A percentile compares a stretch with the other conserved stretches of the same genome.
These are phyloP conservation scores for Notolepis coatsorum DNA, from an alignment of 2,797 vertebrate species.

Conservation along the genomic window DNA sequence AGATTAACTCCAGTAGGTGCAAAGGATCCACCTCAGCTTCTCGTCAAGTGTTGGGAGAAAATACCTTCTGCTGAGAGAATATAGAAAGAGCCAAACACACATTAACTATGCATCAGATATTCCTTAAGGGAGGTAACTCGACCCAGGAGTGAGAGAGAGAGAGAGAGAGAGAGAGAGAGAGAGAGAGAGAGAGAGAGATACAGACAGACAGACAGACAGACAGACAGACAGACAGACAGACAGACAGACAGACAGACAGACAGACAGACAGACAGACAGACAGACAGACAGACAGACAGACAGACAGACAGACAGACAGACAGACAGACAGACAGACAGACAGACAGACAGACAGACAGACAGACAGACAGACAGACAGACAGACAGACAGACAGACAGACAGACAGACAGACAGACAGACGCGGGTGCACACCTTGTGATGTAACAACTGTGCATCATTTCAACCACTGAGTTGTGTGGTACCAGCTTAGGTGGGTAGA, in stretches of 20 bases:
- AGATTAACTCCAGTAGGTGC: constrained; percentile 11
- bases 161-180: not conserved
- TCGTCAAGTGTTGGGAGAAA: constrained; percentile 15
- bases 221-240: not conserved
- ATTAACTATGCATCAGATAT: constrained; percentile 63
- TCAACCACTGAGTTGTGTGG: not conserved
- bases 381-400: constrained; percentile 1
- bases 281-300: not conserved
- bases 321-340: not conserved
- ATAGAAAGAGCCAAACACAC: constrained; percentile 36
- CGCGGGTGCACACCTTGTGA: too few species aligned
- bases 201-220: constrained; percentile 6
- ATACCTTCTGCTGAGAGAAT: constrained; percentile 17
- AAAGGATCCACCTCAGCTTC: constrained; percentile 10
- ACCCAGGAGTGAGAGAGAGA: not conserved
- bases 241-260: not conserved
- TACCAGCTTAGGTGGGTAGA: not conserved
- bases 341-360: not conserved
- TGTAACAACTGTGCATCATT: constrained; percentile 8
- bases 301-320: not conserved
- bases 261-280: not conserved
- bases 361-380: constrained; percentile 8
- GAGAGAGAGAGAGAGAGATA: not conserved
- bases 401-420: not conserved
- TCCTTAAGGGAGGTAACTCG: constrained; percentile 19